Base-by-base conservation (phyloP, 2,888 invertebrate species). In the Macaria liturata region DNA sequence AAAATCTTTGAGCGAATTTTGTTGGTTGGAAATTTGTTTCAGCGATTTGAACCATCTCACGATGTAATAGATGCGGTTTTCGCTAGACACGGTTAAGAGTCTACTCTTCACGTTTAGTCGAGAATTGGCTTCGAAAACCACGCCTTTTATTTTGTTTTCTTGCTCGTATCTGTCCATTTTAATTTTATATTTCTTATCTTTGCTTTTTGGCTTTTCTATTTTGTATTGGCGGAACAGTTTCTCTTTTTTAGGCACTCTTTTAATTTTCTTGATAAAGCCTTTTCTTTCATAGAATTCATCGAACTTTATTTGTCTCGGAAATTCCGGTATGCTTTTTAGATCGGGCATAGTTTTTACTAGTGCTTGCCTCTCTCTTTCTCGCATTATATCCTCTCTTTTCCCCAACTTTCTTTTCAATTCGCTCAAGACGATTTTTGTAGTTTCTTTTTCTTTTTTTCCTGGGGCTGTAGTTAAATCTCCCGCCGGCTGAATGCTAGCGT, bases 261-360 rank as follows among this genome's bases (percentile, higher is more conserved):
- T 70, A 30, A 86, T 52, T 78, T 91, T 91, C 1, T 59, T 68
- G 32, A 90, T 82, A 55, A 71, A 85, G 34, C 91, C 90, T 68
- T 78, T 85, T 43, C 65, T 72, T 0, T 82, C 82, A 0, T 72
- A 39, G 4, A 70, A 81, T 1, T 86, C 86, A 9, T 85, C 83
- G 1, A 78, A 68, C 45, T 78, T 66, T 6, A 91, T 91, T 57
- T 92, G 92, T 45, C 91, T 78, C 0, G 91, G 91, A 46, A 92
- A 92, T 48, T 92, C 91, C 0, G 92, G 92, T 8, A 88, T 55
- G 20, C 76, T 68, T 65, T 84, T 84, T 1, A 86, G 56, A 8
- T 86, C 82, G 0, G 92, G 92, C 92, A 92, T 92, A 0, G 91
- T 91, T 75, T 90, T 91, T 1, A 74, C 82, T 9, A 92, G 66